Conservation (phyloP, 2,888 invertebrate species). For the Thymelicus lineola region DNA sequence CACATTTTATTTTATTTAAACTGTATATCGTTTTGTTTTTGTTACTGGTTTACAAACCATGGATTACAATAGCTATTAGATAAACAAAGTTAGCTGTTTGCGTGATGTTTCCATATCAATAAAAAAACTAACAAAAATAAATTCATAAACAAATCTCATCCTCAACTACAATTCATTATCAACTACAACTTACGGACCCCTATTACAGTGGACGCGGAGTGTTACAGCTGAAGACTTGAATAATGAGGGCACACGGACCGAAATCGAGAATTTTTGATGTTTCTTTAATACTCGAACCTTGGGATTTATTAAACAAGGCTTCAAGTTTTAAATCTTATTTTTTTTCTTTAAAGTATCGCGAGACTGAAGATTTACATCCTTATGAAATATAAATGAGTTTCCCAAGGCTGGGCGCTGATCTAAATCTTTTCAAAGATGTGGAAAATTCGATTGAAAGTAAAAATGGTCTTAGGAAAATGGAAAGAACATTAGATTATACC, state of each 20-base stretch:
- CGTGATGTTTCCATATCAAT: too few relatives aligned
- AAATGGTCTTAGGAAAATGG: not conserved
- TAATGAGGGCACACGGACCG: conserved; percentile 65
- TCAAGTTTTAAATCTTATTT: conserved; percentile 23
- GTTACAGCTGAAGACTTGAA: conserved; percentile 59
- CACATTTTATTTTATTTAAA: too few relatives aligned
- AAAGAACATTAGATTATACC: not conserved
- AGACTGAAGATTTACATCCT: conserved; percentile 21
- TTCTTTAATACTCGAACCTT: conserved; percentile 27
- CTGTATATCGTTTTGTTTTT: too few relatives aligned
- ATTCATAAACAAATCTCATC: too few relatives aligned
- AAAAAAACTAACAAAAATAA: too few relatives aligned
- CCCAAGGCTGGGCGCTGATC: not conserved
- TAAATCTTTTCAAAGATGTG: conserved; percentile 5
- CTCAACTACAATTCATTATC: not conserved
- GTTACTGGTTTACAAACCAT: too few relatives aligned
- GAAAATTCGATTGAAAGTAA: not conserved
- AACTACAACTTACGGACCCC: not conserved
- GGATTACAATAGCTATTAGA: too few relatives aligned
- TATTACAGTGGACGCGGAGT: conserved; percentile 39
- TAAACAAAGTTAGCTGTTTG: too few relatives aligned
- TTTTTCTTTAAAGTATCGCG: conserved; percentile 7
- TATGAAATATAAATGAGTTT: conserved; percentile 27
- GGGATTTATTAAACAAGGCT: conserved; percentile 28
- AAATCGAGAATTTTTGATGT: conserved; percentile 49